Conservation (phyloP, 35 echinoderm and acorn worm genomes). For the Patiria miniata region DNA sequence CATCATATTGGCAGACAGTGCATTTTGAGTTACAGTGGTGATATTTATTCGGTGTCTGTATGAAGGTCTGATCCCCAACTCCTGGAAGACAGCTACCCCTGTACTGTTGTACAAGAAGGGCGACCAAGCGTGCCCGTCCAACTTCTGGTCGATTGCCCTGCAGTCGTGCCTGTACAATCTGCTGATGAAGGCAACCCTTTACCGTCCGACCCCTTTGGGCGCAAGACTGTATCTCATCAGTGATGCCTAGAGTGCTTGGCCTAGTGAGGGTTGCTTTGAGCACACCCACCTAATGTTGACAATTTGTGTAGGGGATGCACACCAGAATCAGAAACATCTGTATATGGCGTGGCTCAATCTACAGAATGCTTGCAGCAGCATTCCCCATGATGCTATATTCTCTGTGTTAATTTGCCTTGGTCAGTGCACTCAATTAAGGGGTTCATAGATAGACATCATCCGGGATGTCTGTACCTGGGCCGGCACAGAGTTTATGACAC, state of each 20-base stretch:
- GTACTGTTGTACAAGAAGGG: too few relatives aligned
- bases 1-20: background rate
- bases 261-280: conserved; percentile 22
- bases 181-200: background rate
- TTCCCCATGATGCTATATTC: too few relatives aligned
- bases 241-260: conserved; percentile 1
- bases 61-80: background rate
- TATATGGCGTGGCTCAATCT: too few relatives aligned
- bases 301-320: background rate
- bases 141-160: too few relatives aligned
- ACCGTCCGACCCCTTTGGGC: background rate
- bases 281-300: background rate
- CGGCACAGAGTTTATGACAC: too few relatives aligned
- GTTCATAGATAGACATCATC: too few relatives aligned
- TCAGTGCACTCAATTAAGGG: too few relatives aligned
- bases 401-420: too few relatives aligned
- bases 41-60: background rate
- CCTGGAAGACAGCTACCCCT: background rate
- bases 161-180: too few relatives aligned
- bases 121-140: too few relatives aligned
- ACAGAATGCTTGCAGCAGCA: too few relatives aligned
- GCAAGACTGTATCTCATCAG: background rate
- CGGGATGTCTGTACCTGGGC: too few relatives aligned
- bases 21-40: background rate
- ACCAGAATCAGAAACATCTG: background rate